Conservation (phyloP, 2,888 invertebrate species). For the Pocota personata region DNA sequence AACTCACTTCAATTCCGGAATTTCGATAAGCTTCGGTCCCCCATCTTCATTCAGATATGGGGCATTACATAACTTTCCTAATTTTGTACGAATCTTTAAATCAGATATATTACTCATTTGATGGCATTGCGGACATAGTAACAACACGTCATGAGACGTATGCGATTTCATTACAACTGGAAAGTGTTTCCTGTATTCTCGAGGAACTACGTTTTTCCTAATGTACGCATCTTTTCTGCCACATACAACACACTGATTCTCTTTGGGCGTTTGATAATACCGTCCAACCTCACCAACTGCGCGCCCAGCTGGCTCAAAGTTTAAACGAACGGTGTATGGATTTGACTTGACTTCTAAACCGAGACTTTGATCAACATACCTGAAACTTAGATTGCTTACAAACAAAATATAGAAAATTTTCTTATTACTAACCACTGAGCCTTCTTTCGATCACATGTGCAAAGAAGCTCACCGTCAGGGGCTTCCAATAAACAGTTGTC, state of each 20-base stretch:
- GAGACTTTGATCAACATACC: constrained; percentile 83
- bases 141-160: constrained; percentile 90
- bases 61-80: constrained; percentile 86
- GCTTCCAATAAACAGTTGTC: constrained; percentile 91
- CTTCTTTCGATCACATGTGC: constrained; percentile 90
- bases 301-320: constrained; percentile 91
- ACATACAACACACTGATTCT: constrained; percentile 92
- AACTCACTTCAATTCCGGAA: constrained; percentile 79
- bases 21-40: constrained; percentile 80
- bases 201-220: constrained; percentile 91
- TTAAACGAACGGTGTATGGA: constrained; percentile 87
- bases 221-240: constrained; percentile 87
- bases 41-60: constrained; percentile 84
- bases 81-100: constrained; percentile 84
- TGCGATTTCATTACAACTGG: constrained; percentile 91
- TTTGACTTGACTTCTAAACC: constrained; percentile 82
- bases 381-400: background rate
- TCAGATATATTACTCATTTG: constrained; percentile 87
- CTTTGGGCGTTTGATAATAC: constrained; percentile 88
- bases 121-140: constrained; percentile 89
- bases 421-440: constrained; percentile 86
- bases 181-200: constrained; percentile 91
- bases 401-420: background rate
- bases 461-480: constrained; percentile 90
- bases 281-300: constrained; percentile 88